Percentiles rank a stretch among this genome's conserved stretches.
phyloP scores from a whole-genome alignment of 1,140 invertebrate genomes.

The Scylla paramamosain region DNA sequence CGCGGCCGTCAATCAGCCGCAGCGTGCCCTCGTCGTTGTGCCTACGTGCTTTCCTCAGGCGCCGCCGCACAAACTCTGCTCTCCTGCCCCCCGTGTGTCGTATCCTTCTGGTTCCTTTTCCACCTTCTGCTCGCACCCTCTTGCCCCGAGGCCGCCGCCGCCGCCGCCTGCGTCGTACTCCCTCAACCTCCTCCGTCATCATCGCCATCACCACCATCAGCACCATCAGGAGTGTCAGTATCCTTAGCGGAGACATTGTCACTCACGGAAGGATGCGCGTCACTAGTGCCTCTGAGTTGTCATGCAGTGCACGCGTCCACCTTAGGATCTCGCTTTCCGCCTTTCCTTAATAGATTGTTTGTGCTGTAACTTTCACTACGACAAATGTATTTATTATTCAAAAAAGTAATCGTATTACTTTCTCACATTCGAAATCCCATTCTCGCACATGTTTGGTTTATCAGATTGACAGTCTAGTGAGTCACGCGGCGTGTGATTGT shows the following conservation, averaged over 20 bases:
- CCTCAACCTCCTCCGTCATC: conserved; percentile 60
- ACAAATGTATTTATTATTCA: background rate
- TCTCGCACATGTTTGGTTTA: background rate
- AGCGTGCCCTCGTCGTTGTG: conserved; percentile 50
- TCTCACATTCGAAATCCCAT: background rate
- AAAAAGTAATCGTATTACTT: background rate
- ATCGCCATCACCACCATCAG: conserved; percentile 57
- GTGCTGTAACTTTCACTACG: background rate
- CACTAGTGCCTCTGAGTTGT: background rate
- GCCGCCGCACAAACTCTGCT: conserved; percentile 71
- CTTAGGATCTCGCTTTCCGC: too few relatives aligned
- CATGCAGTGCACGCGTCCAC: background rate
- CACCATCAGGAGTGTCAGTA: conserved; percentile 39
- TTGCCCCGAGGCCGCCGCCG: conserved; percentile 50
- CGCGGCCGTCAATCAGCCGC: conserved; percentile 64
- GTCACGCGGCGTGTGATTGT: background rate
- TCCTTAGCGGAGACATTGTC: conserved; percentile 61
- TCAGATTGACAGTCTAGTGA: background rate
- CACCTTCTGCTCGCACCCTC: conserved; percentile 30
- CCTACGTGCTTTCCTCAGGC: conserved; percentile 65
- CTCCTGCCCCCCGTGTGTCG: conserved; percentile 67
- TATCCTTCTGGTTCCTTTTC: conserved; percentile 36
- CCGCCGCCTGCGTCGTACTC: conserved; percentile 52
- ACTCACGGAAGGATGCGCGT: background rate
- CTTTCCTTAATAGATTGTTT: background rate